Base-by-base conservation (phyloP, 2,113 vertebrate genomes). In the Gallinago media region DNA sequence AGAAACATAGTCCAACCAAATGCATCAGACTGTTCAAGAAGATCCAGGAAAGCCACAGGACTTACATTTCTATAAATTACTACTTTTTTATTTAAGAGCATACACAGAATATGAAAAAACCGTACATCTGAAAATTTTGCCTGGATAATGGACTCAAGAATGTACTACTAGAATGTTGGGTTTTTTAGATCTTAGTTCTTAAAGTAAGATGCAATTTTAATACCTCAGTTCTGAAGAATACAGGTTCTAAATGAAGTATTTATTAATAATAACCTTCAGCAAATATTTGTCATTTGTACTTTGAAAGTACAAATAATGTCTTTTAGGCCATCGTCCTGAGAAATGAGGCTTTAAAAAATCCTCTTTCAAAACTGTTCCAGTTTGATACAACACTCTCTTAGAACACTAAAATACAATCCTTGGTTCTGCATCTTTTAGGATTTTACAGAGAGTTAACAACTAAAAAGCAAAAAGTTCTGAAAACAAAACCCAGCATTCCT, bases 111-210 rank as follows among this genome's bases (percentile, higher is more conserved):
- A 62, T 5, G 7, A 56, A 49, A 79, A 94, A 89, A 17, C 2
- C 8, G 6, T 50, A 1, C 21, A 46, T 26, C 52, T 75, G 50
- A 83, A 87, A 62, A 79, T 81, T 86, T 21, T 3, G 1, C 32
- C 38, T 46, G 26, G 14, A 52, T 58, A 92, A 78, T 2, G 6
- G 34, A 65, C 27, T 61, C 12, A 31, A 65, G 31, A 68, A 63
- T 3, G 8, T 32, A 38, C 31, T 47, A 26, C 29, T 6, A 74
- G 25, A 50, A 80, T 18, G 16, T 0, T 23, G 49, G 0, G 0
- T 6, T 71, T 71, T 81, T 47, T 16, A 55, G n/a, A 91, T 16
- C 11, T 88, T 20, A 2, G 1, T 88, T 96, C 73, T 85, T 44
- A 73, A 78, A 72, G 9, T 3, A 80, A 77, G 52, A 71, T 8